These are phyloP conservation scores for Trissolcus basalis DNA, from an alignment of 1,140 invertebrate genomes.

Conservation along the genomic window DNA sequence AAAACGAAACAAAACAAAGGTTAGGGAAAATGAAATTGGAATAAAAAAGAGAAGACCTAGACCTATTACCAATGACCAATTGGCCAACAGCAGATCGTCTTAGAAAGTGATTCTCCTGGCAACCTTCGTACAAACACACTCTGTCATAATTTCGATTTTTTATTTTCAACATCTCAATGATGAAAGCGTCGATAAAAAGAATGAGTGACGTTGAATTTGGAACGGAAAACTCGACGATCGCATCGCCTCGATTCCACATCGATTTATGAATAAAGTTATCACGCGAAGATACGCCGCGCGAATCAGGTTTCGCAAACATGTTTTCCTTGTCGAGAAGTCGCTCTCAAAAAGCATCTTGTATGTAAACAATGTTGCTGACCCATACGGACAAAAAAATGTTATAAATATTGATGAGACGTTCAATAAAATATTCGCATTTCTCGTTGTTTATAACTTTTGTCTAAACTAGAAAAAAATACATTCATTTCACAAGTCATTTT, in stretches of 20 bases:
- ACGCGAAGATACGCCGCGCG: not conserved
- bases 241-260: not conserved
- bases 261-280: not conserved
- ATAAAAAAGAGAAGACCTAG: conserved; percentile 16
- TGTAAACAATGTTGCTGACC: too few species aligned
- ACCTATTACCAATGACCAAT: conserved; percentile 31
- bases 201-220: not conserved
- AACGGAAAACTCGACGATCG: too few species aligned
- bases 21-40: not conserved
- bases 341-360: not conserved
- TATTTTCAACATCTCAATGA: conserved; percentile 11
- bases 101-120: conserved; percentile 24
- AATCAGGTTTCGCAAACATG: conserved; percentile 2
- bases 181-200: conserved; percentile 1
- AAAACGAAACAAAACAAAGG: not conserved
- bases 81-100: conserved; percentile 21
- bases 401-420: too few species aligned
- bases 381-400: too few species aligned
- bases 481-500: too few species aligned
- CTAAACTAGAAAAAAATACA: too few species aligned
- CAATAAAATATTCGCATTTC: too few species aligned
- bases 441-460: too few species aligned
- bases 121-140: conserved; percentile 17
- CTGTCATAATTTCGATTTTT: conserved; percentile 26
- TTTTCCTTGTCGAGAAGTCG: conserved; percentile 1